Conservation (phyloP, 2,888 invertebrate genomes). For the Galerucella pusilla region DNA sequence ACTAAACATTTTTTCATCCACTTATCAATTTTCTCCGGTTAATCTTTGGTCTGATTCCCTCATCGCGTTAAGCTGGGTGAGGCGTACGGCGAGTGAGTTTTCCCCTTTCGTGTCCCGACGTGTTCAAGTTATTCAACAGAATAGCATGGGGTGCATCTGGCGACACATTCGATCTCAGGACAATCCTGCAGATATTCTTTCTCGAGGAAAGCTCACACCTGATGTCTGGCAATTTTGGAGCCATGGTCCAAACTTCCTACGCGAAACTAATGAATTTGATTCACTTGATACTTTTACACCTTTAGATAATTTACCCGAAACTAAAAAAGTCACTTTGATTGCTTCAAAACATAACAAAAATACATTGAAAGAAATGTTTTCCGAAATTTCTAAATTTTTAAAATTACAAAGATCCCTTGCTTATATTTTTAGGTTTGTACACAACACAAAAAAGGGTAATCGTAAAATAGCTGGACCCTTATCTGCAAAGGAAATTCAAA, state of each 20-base stretch:
- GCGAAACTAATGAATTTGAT: background rate
- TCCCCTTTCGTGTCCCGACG: background rate
- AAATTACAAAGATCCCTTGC: conserved; percentile 5
- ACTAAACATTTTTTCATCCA: background rate
- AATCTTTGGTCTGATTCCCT: conserved; percentile 4
- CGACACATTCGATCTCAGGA: background rate
- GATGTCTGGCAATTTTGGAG: background rate
- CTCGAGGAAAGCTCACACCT: background rate
- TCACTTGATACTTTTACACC: background rate
- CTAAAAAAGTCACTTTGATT: background rate
- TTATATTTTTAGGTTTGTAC: background rate
- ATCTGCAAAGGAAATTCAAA: background rate
- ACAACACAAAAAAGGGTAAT: background rate
- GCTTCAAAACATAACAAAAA: background rate
- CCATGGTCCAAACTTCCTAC: background rate
- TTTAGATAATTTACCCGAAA: background rate
- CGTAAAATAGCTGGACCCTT: background rate
- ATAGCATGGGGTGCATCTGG: background rate
- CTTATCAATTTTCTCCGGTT: background rate
- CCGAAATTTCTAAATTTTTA: conserved; percentile 1
- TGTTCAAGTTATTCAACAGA: background rate
- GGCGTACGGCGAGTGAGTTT: background rate
- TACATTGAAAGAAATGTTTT: background rate
- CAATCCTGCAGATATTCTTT: background rate
- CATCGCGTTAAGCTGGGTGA: background rate